Evolutionary conservation across 2,113 vertebrate genomes (phyloP).

Genomic region (Falcunculus frontatus): DNA sequence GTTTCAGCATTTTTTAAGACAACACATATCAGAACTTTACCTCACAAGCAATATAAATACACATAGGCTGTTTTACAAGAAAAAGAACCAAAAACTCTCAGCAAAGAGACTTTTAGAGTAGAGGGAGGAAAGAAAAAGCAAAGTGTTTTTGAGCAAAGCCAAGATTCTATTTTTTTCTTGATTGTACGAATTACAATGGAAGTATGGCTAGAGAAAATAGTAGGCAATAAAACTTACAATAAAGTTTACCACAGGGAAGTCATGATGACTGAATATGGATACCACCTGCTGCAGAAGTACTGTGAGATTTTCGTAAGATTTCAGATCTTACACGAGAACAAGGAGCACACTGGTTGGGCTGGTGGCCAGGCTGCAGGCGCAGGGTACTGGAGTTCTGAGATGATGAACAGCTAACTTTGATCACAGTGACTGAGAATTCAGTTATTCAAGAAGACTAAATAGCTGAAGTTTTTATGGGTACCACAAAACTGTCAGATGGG

Average conservation of each 20-base stretch:
- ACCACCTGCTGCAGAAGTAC: background rate
- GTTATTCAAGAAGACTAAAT: conserved; percentile 15
- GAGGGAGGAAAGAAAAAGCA: background rate
- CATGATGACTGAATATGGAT: background rate
- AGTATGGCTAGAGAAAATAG: background rate
- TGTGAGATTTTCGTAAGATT: background rate
- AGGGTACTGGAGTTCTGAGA: background rate
- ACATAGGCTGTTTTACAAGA: background rate
- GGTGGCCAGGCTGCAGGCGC: background rate
- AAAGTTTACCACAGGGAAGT: background rate
- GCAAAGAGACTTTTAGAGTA: background rate
- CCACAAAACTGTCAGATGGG: background rate
- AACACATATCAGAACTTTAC: background rate
- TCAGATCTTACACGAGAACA: background rate
- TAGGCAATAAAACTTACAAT: background rate
- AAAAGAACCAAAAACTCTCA: background rate
- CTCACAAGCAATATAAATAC: background rate
- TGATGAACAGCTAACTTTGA: conserved; percentile 5
- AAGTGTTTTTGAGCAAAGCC: background rate
- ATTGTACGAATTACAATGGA: background rate
- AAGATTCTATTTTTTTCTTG: background rate
- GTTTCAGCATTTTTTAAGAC: background rate
- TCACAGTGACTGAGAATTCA: conserved; percentile 1
- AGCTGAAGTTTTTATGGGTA: conserved; percentile 22
- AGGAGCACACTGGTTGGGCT: background rate